Base-by-base conservation (phyloP, 37 sponge, comb jelly and placozoan genomes). In the Cladorhizidae sp. region DNA sequence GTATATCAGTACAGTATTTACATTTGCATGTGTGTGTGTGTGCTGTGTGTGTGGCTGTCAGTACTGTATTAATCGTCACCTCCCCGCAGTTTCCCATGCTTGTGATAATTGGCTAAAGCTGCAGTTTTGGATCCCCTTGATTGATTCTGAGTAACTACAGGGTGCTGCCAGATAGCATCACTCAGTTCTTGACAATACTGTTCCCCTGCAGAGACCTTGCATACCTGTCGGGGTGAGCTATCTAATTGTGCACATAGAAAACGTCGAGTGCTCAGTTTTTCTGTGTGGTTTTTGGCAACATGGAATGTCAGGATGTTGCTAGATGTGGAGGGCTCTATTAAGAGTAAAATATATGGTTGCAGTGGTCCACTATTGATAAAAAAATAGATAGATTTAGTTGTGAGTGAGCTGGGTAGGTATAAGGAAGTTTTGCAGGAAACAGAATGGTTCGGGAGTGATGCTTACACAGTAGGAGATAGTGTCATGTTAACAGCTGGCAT, bases 171-270 rank as follows among this genome's bases (percentile, higher is more conserved):
- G n/a, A n/a, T 61, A 28, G 37, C 72, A n/a, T n/a, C n/a, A n/a
- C n/a, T n/a, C n/a, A n/a, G n/a, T n/a, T n/a, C n/a, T n/a, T n/a
- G n/a, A n/a, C 81, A 80, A 70, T 57, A 29, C 71, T 82, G 82
- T 45, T 57, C 82, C 45, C 82, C 82, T 82, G 82, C 82, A 73
- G 82, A 73, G 82, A 74, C 73, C 2, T 72, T 82, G 82, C 82
- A 73, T 51, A 37, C 76, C 76, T 57, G 36, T 57, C 76, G 57
- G 76, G 76, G 74, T 45, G 22, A 12, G 74, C 45, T 23, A 73
- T 57, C 76, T 12, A 29, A 14, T 55, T 14, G 58, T 75, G 58
- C 61, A 75, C n/a, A 29, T 50, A 41, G 54, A 41, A 55, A 51
- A 73, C 5, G 58, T 57, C 22, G 3, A 75, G 58, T 26, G 51